Conservation (phyloP, 2,113 vertebrate genomes). For the Trogon surrucura region DNA sequence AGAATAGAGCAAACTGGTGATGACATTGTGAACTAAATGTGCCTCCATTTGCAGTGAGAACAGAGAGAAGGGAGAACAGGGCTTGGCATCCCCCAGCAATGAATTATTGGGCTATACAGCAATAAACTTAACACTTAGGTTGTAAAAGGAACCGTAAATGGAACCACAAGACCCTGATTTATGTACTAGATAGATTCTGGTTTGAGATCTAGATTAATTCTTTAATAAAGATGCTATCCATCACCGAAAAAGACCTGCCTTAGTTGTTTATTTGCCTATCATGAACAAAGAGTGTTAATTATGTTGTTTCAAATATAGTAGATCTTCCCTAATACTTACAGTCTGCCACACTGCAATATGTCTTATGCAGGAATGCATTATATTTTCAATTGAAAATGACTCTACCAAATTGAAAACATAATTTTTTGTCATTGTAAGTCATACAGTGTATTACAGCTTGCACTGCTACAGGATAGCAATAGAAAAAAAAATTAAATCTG, state of each 20-base stretch:
- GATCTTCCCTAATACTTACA: conserved; percentile 42
- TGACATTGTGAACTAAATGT: neutral
- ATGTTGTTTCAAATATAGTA: conserved; percentile 49
- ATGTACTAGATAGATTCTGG: conserved; percentile 29
- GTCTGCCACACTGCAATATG: conserved; percentile 16
- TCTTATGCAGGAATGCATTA: conserved; percentile 29
- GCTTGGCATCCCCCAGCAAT: conserved; percentile 2
- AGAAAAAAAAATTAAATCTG: neutral
- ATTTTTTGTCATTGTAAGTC: conserved; percentile 24
- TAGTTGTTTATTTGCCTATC: conserved; percentile 60
- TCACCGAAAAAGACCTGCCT: conserved; percentile 46
- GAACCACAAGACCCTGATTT: conserved; percentile 73
- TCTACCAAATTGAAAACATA: conserved; percentile 53
- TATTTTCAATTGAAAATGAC: conserved; percentile 35
- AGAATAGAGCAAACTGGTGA: neutral
- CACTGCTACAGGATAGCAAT: neutral
- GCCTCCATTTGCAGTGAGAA: neutral
- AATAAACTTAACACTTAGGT: conserved; percentile 71
- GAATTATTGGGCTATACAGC: conserved; percentile 51
- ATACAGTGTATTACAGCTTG: neutral
- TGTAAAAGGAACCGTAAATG: conserved; percentile 62
- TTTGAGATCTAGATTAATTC: conserved; percentile 59
- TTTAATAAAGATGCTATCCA: conserved; percentile 63
- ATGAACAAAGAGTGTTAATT: conserved; percentile 60
- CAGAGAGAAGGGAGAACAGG: neutral